Base-by-base conservation (phyloP, 2,797 vertebrate species). In the Falco naumanni region DNA sequence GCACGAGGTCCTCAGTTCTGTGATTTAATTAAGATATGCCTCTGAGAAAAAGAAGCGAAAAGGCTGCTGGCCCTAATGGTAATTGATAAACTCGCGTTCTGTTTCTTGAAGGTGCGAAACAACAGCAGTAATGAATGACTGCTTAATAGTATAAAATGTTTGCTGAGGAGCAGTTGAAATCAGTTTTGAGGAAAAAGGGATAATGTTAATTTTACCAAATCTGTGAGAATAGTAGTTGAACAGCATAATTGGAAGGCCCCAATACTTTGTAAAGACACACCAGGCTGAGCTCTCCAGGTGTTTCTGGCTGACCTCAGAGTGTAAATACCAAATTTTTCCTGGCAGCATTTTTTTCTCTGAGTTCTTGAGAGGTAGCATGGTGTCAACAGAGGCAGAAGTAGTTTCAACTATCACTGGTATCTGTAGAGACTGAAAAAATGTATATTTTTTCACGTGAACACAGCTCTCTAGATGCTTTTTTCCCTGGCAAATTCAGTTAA, bases 261-360 rank as follows among this genome's bases (percentile, higher is more conserved):
- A 7, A 0, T 1, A 1, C 41, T 20, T 37, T 3, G 1, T 47
- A 5, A 5, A 34, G 56, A 3, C 0, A 4, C 31, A 1, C 5
- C 0, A 0, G 51, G 20, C 48, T 57, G 59, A 61, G 74, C 56
- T 56, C 77, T 18, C 37, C 4, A 1, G 18, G 34, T 70, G 33
- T 14, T 60, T 69, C 65, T 41, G 29, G 0, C 50, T 21, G 26
- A 25, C 13, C 64, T 15, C 24, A 5, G 10, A 16, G 34, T 4
- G 51, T n/a, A 68, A 41, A 31, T 1, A 56, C 16, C 37, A n/a
- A 37, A 28, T 4, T 48, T 78, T 13, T 61, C 28, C 47, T 25
- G 29, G 2, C 22, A 60, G 13, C 4, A 3, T 21, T 71, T 56
- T n/a, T 34, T 61, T 6, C 68, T 66, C 31, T 31, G 3, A 43